Base-by-base conservation (phyloP, 2,888 invertebrate genomes). In the Caenorhabditis panamensis region DNA sequence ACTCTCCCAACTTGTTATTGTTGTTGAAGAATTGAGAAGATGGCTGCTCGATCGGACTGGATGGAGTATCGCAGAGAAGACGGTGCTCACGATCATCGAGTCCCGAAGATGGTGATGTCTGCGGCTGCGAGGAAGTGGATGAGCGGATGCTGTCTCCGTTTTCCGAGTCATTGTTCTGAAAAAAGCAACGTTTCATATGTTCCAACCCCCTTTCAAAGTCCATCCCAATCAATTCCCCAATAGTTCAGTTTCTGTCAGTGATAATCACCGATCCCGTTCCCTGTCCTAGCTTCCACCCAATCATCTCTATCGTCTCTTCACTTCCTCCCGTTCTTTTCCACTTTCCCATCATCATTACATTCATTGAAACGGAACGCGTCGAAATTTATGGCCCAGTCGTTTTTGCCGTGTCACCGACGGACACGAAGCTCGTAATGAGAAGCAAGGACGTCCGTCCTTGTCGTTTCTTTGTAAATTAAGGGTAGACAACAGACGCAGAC, bases 41-140 rank as follows among this genome's bases (percentile, higher is more conserved):
- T 44, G 79, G 69, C 28, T 59, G 59, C 58, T 76, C 80, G 22
- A 80, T 28, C 31, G 80, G 75, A 18, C 75, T 71, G 51, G 24
- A 58, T 16, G 77, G 81, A 9, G 71, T 71, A 44, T 82, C 82
- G 64, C 64, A 79, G 6, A 82, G 73, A 18, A 79, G 66, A 44
- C 77, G 79, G 61, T 78, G 82, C 62, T 76, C 76, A 26, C 56
- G 68, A 41, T 82, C 82, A 49, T 82, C 82, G 31, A 75, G 53
- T 44, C 56, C 62, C 36, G 63, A 59, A 51, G 69, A 62, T 20
- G 85, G 85, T 31, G 83, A 83, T 16, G 71, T 82, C 66, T 85
- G 85, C 44, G 82, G 80, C 49, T 83, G 83, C 20, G 80, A 80
- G 2, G 82, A 82, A 24, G 82, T 77, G 6, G 83, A 82, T n/a